Base-by-base conservation (phyloP, 2,888 invertebrate genomes). In the Drosophila quinaria region DNA sequence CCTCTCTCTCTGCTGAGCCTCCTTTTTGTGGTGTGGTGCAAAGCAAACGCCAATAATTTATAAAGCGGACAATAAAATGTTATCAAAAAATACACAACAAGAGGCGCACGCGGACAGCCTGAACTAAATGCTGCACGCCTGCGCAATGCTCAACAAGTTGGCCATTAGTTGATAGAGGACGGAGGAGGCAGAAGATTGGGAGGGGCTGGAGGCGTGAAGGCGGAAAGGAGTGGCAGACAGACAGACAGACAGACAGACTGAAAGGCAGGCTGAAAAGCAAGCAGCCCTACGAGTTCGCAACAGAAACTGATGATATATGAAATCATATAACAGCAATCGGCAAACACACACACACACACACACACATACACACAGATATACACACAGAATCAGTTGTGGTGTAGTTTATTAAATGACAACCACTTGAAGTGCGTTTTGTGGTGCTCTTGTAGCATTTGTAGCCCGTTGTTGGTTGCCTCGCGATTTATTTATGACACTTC, bases 91-190 rank as follows among this genome's bases (percentile, higher is more conserved):
- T 64, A 77, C 59, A 76, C 72, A 78, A 68, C 68, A 83, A 63
- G 69, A 77, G 70, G 65, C 68, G 71, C 72, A 81, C 60, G 74
- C 67, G 89, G 84, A 87, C 90, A 87, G 78, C 79, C 87, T 87
- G 90, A 90, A 87, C 90, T 87, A 87, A 87, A 87, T 87, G 87
- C 89, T 61, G 89, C 87, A 87, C 87, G 87, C 87, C 89, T 87
- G 89, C 90, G 87, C 87, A 77, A 87, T 87, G 77, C 83, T 70
- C 87, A 85, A 81, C 80, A 80, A 86, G 68, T 75, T 74, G 46
- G 41, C 55, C 39, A 19, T 19, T 29, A 11, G 17, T 8, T 4
- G 0, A 29, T 4, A 13, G 10, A 49, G 31, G 15, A 46, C 25
- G 19, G 15, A n/a, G 33, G 19, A 5, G 31, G 22, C n/a, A 13